Conservation (phyloP, 1,140 invertebrate species). For the Tetragonula clypearis region DNA sequence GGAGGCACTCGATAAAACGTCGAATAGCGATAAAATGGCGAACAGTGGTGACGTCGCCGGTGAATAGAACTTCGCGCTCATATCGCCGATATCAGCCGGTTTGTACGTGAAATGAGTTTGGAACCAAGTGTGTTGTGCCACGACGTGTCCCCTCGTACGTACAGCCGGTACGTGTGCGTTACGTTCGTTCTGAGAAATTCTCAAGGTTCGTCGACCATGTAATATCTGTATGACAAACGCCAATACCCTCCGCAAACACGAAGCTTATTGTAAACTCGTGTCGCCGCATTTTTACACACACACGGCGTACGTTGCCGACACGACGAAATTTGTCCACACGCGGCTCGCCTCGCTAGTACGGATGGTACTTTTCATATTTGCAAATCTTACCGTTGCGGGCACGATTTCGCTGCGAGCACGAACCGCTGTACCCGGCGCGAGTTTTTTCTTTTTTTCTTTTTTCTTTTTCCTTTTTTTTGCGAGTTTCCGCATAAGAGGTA, state of each 20-base stretch:
- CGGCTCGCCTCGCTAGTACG: neutral
- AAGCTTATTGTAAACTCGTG: slow-evolving; percentile 53
- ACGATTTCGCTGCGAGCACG: neutral
- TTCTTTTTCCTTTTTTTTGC: no score
- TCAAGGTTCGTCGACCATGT: slow-evolving; percentile 56
- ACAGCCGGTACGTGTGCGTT: neutral
- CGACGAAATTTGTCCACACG: slow-evolving; percentile 20
- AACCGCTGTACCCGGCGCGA: neutral
- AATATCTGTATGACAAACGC: slow-evolving; percentile 60
- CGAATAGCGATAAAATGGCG: neutral
- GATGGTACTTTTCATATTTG: neutral
- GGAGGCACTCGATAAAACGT: neutral
- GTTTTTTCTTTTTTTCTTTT: neutral
- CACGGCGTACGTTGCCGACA: neutral
- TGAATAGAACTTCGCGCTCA: neutral
- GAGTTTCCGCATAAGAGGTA: neutral
- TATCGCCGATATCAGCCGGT: neutral
- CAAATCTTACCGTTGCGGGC: neutral
- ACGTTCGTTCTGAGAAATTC: slow-evolving; percentile 41
- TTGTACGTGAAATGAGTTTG: slow-evolving; percentile 38
- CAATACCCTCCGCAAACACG: slow-evolving; percentile 52
- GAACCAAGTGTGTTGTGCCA: slow-evolving; percentile 29
- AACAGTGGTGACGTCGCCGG: neutral
- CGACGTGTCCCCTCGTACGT: slow-evolving; percentile 20
- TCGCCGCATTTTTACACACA: slow-evolving; percentile 38